A percentile compares a stretch with the other conserved stretches of the same genome.
These are phyloP conservation scores for Agrochola macilenta DNA, from an alignment of 2,888 invertebrate genomes.

Conservation along the genomic window DNA sequence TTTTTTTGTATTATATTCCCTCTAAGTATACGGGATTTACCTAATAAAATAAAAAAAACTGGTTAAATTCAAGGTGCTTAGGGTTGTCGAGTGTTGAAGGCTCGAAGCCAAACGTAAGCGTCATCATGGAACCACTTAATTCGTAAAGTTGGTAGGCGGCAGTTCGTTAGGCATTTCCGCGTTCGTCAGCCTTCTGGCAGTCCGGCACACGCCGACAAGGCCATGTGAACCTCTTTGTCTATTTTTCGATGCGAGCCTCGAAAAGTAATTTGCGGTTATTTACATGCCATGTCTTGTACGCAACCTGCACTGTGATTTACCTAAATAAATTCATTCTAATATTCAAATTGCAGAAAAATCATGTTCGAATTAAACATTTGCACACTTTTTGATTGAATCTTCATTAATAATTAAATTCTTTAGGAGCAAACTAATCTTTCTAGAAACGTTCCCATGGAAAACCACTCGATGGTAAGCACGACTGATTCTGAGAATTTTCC, in stretches of 20 bases:
- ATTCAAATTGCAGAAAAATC: slow-evolving; percentile 1
- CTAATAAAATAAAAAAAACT: slow-evolving; percentile 1
- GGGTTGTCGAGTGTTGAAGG: slow-evolving; percentile 49
- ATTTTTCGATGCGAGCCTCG: slow-evolving; percentile 74
- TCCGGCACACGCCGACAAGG: slow-evolving; percentile 85
- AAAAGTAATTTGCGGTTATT: slow-evolving; percentile 67
- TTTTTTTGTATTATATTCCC: too few relatives aligned
- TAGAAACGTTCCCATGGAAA: slow-evolving; percentile 38
- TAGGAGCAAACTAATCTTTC: neutral
- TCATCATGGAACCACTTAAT: slow-evolving; percentile 76
- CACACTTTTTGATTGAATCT: neutral
- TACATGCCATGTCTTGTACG: slow-evolving; percentile 60
- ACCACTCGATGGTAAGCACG: slow-evolving; percentile 22
- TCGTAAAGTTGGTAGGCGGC: slow-evolving; percentile 86
- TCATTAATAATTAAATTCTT: neutral
- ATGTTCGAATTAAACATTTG: neutral
- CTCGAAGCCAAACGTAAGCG: slow-evolving; percentile 65
- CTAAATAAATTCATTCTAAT: slow-evolving; percentile 29
- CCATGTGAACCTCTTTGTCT: slow-evolving; percentile 89
- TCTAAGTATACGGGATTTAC: too few relatives aligned
- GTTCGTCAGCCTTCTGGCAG: slow-evolving; percentile 82
- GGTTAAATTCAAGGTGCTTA: slow-evolving; percentile 60
- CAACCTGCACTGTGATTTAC: slow-evolving; percentile 46
- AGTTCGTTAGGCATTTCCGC: slow-evolving; percentile 83
- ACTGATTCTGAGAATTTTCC: slow-evolving; percentile 47